Evolutionary conservation across 1,140 invertebrate species (phyloP).

Genomic region (Drosophila yakuba): DNA sequence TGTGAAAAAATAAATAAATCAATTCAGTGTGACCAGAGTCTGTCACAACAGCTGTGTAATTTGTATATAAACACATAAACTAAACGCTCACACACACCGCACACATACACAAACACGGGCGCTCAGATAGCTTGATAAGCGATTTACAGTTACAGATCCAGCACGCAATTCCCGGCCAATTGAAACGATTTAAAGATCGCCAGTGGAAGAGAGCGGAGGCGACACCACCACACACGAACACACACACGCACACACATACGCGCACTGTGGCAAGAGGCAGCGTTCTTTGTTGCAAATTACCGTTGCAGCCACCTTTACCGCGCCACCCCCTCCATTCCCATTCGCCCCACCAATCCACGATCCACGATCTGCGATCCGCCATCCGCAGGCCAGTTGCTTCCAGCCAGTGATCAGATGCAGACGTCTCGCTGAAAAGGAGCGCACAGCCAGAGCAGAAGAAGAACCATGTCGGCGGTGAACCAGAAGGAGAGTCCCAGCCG

Average conservation of each 20-base stretch:
- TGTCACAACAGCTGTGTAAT: constrained; percentile 33
- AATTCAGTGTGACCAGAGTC: neutral
- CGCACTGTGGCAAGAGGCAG: constrained; percentile 28
- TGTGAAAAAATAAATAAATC: neutral
- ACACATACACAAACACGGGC: neutral
- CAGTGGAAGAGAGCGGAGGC: neutral
- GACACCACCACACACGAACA: constrained; percentile 19
- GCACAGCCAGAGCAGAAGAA: constrained; percentile 1
- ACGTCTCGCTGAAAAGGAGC: constrained; percentile 45
- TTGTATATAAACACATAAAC: constrained; percentile 32
- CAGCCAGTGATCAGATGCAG: constrained; percentile 62
- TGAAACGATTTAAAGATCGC: constrained; percentile 18
- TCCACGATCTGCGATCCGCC: neutral
- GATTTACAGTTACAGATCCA: constrained; percentile 34
- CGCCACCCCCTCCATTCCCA: constrained; percentile 41
- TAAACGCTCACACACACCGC: neutral
- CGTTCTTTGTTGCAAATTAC: constrained; percentile 63
- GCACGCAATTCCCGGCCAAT: constrained; percentile 38
- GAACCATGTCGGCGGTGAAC: constrained; percentile 68
- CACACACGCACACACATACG: constrained; percentile 26
- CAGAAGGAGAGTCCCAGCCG: constrained; percentile 84
- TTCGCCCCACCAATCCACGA: constrained; percentile 33
- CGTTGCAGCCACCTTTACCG: constrained; percentile 40
- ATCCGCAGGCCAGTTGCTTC: constrained; percentile 53
- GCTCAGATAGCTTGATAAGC: constrained; percentile 17